phyloP scores from a whole-genome alignment of 2,797 vertebrate genomes.

The Hoplostethus atlanticus region DNA sequence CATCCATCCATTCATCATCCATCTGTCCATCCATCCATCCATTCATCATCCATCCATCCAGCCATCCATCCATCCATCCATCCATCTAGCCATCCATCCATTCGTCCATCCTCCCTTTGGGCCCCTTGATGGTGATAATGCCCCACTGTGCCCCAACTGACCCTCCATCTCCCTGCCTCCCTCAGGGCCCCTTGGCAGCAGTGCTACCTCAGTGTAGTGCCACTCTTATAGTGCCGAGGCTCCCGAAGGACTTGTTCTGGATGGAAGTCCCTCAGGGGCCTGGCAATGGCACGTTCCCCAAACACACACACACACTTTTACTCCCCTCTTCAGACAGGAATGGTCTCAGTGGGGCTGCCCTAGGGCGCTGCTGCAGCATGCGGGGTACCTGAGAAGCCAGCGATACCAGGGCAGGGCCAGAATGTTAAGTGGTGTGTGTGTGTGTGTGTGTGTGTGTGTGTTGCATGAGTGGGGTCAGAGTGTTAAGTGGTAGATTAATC shows the following conservation, averaged over 20 bases:
- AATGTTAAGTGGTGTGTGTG: conserved; percentile 70
- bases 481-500: conserved; percentile 81
- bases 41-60: too few species aligned
- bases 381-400: conserved; percentile 76
- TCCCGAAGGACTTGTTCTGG: conserved; percentile 67
- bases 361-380: conserved; percentile 52
- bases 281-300: conserved; percentile 46
- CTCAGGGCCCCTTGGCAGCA: conserved; percentile 53
- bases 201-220: conserved; percentile 67
- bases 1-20: conserved; percentile 28
- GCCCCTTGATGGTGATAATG: conserved; percentile 55
- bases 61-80: conserved; percentile 1
- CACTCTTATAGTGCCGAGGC: conserved; percentile 61
- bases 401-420: conserved; percentile 63
- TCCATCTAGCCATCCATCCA: conserved; percentile 28
- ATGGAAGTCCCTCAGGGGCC: conserved; percentile 60
- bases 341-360: conserved; percentile 77
- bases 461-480: conserved; percentile 67
- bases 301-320: conserved; percentile 31
- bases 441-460: conserved; percentile 14
- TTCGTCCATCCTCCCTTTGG: conserved; percentile 39
- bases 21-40: too few species aligned
- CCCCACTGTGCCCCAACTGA: conserved; percentile 2
- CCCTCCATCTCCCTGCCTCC: conserved; percentile 54
- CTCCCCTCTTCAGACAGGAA: conserved; percentile 70